phyloP scores from a whole-genome alignment of 1,140 invertebrate species.

The Amphibalanus amphitrite region DNA sequence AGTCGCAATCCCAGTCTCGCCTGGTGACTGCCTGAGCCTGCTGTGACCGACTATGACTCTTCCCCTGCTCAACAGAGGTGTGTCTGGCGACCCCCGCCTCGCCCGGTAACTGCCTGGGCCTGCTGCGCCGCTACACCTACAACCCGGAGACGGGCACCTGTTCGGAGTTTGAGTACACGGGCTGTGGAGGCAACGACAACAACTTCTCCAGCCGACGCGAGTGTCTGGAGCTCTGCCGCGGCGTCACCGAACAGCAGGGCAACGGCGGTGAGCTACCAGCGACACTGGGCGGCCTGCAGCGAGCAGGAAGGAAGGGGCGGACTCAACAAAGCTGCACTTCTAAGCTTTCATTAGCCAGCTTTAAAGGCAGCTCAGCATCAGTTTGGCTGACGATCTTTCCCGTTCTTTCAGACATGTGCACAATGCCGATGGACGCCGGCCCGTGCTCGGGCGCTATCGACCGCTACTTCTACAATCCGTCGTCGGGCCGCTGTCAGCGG shows the following conservation, averaged over 20 bases:
- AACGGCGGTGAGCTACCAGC: conserved; percentile 31
- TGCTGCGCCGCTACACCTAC: conserved; percentile 51
- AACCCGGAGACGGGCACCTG: conserved; percentile 43
- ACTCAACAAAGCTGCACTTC: too few relatives aligned
- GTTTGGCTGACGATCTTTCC: too few relatives aligned
- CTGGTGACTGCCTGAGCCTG: too few relatives aligned
- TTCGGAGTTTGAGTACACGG: conserved; percentile 44
- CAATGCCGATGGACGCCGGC: conserved; percentile 45
- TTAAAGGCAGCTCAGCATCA: too few relatives aligned
- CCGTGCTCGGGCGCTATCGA: conserved; percentile 25
- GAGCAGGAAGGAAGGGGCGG: too few relatives aligned
- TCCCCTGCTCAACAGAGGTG: neutral
- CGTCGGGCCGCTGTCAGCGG: conserved; percentile 24
- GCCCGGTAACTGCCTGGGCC: conserved; percentile 48
- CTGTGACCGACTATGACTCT: too few relatives aligned
- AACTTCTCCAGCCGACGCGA: conserved; percentile 25
- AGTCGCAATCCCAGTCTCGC: too few relatives aligned
- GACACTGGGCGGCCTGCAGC: too few relatives aligned
- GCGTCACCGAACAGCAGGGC: conserved; percentile 8
- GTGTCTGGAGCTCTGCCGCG: conserved; percentile 14
- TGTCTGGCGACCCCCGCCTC: neutral
- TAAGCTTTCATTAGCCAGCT: too few relatives aligned
- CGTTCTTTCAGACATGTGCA: conserved; percentile 73
- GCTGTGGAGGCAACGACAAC: conserved; percentile 52
- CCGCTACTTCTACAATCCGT: conserved; percentile 17